Percentiles rank a stretch among this genome's conserved stretches.
Conservation (phyloP, 2,113 vertebrate genomes). For the Dipodomys stephensi region DNA sequence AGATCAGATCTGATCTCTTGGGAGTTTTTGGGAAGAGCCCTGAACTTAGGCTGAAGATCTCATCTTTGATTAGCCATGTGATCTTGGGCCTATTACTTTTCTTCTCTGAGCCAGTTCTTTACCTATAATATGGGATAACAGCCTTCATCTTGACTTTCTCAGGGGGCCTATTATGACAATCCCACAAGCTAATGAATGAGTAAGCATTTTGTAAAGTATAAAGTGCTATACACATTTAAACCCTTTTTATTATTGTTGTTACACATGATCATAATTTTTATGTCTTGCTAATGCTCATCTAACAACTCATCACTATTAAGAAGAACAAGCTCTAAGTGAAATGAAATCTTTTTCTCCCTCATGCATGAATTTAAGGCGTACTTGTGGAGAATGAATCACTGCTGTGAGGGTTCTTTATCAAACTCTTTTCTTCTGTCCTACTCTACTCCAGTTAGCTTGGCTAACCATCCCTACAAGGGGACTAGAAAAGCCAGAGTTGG, state of each 20-base stretch:
- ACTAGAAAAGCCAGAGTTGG: background rate
- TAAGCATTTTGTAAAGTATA: conserved; percentile 70
- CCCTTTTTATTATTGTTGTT: conserved; percentile 82
- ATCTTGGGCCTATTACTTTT: background rate
- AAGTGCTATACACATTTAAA: conserved; percentile 71
- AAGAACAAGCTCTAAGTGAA: conserved; percentile 65
- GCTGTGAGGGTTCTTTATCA: background rate
- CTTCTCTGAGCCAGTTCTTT: background rate
- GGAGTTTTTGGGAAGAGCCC: background rate
- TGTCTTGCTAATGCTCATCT: conserved; percentile 73
- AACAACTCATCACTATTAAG: conserved; percentile 73
- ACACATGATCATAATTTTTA: conserved; percentile 78
- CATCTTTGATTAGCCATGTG: background rate
- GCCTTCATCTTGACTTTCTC: conserved; percentile 42
- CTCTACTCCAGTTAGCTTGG: background rate
- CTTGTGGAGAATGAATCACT: conserved; percentile 31
- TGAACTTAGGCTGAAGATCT: background rate
- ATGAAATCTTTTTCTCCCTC: conserved; percentile 51
- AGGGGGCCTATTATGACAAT: conserved; percentile 32
- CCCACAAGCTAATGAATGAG: conserved; percentile 65
- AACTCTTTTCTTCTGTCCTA: background rate
- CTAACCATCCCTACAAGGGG: background rate
- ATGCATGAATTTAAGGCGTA: conserved; percentile 25
- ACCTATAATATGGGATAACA: conserved; percentile 9
- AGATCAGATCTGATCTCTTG: background rate